Evolutionary conservation across 1,140 invertebrate genomes (phyloP), one percentile per base, ranked within the genome.

Genomic region (Daktulosphaira vitifoliae): DNA sequence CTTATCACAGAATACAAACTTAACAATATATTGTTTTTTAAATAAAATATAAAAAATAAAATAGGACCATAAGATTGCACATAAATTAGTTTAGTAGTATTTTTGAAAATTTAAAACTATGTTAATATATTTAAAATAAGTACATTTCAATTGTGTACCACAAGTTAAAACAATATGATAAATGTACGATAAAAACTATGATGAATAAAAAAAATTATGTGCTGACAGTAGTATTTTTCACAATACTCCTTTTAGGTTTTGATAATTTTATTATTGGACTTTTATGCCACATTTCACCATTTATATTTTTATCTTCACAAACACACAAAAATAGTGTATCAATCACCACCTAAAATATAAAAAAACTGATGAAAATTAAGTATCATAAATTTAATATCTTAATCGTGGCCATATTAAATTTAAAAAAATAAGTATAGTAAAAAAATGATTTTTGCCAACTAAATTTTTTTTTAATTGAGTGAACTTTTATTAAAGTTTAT

Each of bases 241-340:
- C 56, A 33, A 62, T 62, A 7, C 9, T n/a, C 3, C 46, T 62
- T 62, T 62, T 62, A 46, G 56, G 15, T 16, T 62, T 62, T 0
- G 56, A 62, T 3, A 62, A 42, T 46, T 66, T 56, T 23, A 62
- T 62, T 26, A 62, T 62, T 29, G 56, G 56, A 62, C 56, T 62
- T n/a, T 62, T 62, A 16, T 62, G 42, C 56, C 56, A 62, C 56
- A 62, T 62, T 48, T 72, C 68, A 6, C 69, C 68, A 52, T 72
- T 71, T 52, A 73, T 70, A 23, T 70, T 67, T 65, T 70, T 65
- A 67, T 92, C 91, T 74, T 94, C 91, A 78, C 94, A 92, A 71
- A 97, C 90, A 73, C 94, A 97, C 37, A 98, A 76, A 75, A 97
- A 92, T 23, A 97, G 75, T 0, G 94, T 93, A 74, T 98, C 94